A percentile compares a stretch with the other conserved stretches of the same genome.
These are phyloP conservation scores for Lycorma delicatula DNA, from an alignment of 1,140 invertebrate genomes.

Conservation along the genomic window DNA sequence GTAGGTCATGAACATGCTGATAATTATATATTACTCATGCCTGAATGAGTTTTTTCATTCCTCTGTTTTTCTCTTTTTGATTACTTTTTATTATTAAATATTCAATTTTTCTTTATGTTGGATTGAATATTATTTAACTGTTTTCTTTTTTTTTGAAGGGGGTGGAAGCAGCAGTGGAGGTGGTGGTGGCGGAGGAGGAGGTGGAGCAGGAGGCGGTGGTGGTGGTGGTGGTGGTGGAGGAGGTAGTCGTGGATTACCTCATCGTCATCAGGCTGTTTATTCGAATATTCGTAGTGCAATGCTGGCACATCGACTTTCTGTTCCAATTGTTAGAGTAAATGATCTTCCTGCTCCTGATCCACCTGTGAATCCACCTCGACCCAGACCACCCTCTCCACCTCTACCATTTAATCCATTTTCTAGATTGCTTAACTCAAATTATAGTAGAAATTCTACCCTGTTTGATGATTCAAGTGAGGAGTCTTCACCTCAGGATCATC, in stretches of 20 bases:
- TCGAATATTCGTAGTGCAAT: not conserved
- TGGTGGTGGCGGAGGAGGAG: not conserved
- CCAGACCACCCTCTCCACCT: slow-evolving; percentile 24
- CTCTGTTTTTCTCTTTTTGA: too few relatives aligned
- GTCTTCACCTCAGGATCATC: slow-evolving; percentile 20
- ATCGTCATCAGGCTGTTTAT: not conserved
- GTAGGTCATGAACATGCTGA: too few relatives aligned
- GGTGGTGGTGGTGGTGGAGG: not conserved
- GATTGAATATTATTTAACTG: too few relatives aligned
- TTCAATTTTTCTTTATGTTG: too few relatives aligned
- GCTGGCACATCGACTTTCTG: not conserved
- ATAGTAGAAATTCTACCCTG: slow-evolving; percentile 34
- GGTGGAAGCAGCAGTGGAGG: not conserved
- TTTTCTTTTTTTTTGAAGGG: too few relatives aligned
- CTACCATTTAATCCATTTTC: slow-evolving; percentile 23
- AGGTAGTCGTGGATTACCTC: not conserved
- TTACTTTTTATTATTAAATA: too few relatives aligned
- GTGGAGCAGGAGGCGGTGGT: not conserved
- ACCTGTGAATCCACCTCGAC: slow-evolving; percentile 25
- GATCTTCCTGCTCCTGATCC: slow-evolving; percentile 18
- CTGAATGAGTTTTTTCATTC: too few relatives aligned
- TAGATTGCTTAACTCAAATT: slow-evolving; percentile 38
- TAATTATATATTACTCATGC: too few relatives aligned
- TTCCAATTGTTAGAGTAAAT: slow-evolving; percentile 22
- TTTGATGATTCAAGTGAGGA: slow-evolving; percentile 38